Conservation (phyloP, 2,888 invertebrate genomes). For the Empis livida region DNA sequence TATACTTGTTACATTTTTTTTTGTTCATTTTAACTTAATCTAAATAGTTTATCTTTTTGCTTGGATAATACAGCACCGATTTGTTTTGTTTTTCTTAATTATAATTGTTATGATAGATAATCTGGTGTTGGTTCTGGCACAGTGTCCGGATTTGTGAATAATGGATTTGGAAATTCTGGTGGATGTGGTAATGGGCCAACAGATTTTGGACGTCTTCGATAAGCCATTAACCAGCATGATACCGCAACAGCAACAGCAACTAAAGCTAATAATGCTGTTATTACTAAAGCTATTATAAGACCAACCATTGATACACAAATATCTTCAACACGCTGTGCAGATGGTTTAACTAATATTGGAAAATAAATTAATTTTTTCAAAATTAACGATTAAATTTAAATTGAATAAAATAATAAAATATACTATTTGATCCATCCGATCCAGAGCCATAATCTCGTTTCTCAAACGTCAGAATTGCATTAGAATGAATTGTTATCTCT, state of each 20-base stretch:
- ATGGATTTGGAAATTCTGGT: constrained; percentile 87
- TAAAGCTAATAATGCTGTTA: constrained; percentile 80
- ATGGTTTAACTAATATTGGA: constrained; percentile 29
- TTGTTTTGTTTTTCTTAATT: constrained; percentile 7
- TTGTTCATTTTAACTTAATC: constrained; percentile 9
- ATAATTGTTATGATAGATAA: constrained; percentile 45
- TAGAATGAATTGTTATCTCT: constrained; percentile 86
- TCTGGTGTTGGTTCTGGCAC: constrained; percentile 72
- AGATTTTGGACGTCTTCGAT: constrained; percentile 73
- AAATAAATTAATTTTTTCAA: not conserved
- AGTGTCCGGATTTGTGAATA: constrained; percentile 72
- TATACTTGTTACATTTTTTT: constrained; percentile 3
- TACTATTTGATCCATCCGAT: constrained; percentile 67
- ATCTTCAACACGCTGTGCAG: constrained; percentile 52
- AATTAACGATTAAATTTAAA: not conserved
- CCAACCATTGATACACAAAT: constrained; percentile 91
- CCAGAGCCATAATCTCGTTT: constrained; percentile 64
- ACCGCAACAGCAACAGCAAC: constrained; percentile 91
- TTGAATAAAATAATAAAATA: constrained; percentile 17
- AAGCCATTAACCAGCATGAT: constrained; percentile 92
- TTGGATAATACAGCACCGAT: no score
- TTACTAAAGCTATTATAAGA: constrained; percentile 80
- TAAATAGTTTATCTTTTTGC: no score
- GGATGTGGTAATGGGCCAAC: constrained; percentile 88
- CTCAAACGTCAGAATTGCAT: constrained; percentile 81